Conservation (phyloP, 35 echinoderm and acorn worm genomes). For the Stichopus chloronotus region DNA sequence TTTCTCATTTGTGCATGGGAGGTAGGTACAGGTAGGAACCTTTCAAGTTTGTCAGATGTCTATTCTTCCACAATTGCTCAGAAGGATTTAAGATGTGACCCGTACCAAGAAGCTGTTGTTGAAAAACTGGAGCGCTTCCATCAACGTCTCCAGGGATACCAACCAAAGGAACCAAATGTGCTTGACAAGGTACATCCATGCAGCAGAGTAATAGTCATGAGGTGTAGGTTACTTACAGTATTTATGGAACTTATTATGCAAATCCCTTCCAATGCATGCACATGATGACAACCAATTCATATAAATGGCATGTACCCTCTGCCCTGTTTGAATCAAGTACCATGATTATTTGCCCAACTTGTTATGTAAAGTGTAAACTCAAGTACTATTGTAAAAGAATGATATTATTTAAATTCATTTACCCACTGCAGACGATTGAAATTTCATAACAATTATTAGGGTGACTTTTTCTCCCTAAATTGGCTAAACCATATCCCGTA, state of each 20-base stretch:
- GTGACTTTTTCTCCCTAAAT: too few relatives aligned
- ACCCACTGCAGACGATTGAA: too few relatives aligned
- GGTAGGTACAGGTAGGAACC: neutral
- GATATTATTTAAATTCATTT: too few relatives aligned
- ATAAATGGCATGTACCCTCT: neutral
- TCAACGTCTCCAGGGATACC: constrained; percentile 73
- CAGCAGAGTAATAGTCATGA: neutral
- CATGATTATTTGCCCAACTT: neutral
- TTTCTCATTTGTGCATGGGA: too few relatives aligned
- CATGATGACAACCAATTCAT: neutral
- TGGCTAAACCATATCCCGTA: too few relatives aligned
- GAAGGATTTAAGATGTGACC: constrained; percentile 58
- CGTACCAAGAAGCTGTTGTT: constrained; percentile 71
- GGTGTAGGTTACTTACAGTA: neutral
- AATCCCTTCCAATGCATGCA: neutral
- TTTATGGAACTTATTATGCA: neutral
- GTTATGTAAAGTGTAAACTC: neutral
- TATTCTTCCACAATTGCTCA: neutral
- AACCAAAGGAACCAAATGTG: constrained; percentile 68
- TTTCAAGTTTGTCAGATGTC: neutral
- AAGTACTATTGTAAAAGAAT: too few relatives aligned
- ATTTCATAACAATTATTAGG: too few relatives aligned
- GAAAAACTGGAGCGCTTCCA: constrained; percentile 72
- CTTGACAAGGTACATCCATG: constrained; percentile 69
- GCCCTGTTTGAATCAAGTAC: neutral